A percentile compares a stretch with the other conserved stretches of the same genome.
Evolutionary conservation across 2,113 vertebrate genomes (phyloP).

Genomic region (Anhinga anhinga): DNA sequence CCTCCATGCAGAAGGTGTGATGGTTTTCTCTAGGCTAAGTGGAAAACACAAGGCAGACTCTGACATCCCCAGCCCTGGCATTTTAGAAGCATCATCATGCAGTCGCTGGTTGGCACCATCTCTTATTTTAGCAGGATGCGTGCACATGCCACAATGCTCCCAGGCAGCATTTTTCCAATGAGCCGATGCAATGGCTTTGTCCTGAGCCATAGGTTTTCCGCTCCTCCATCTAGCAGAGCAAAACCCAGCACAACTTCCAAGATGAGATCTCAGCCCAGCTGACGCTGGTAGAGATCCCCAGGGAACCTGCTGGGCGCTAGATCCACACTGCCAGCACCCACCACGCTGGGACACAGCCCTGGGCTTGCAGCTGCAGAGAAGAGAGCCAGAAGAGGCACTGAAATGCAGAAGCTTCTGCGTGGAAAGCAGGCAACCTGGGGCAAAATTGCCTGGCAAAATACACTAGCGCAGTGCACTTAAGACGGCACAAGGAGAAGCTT

Average conservation of each 20-base stretch:
- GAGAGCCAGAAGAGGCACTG: neutral
- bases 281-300: neutral
- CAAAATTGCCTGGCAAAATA: neutral
- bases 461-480: neutral
- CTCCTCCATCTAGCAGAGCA: neutral
- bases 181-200: rapidly evolving
- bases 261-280: neutral
- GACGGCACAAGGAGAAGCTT: neutral
- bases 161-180: rapidly evolving
- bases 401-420: neutral
- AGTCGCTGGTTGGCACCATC: neutral
- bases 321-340: neutral
- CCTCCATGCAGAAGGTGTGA: neutral
- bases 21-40: neutral
- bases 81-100: neutral
- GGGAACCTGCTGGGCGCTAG: neutral
- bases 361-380: neutral
- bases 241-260: neutral
- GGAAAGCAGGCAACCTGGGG: neutral
- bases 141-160: neutral
- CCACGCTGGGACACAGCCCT: rapidly evolving
- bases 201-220: neutral
- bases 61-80: neutral
- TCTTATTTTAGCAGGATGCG: neutral
- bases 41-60: neutral